Conservation (phyloP, 2,888 invertebrate species). For the Leptopilina drosophilae region DNA sequence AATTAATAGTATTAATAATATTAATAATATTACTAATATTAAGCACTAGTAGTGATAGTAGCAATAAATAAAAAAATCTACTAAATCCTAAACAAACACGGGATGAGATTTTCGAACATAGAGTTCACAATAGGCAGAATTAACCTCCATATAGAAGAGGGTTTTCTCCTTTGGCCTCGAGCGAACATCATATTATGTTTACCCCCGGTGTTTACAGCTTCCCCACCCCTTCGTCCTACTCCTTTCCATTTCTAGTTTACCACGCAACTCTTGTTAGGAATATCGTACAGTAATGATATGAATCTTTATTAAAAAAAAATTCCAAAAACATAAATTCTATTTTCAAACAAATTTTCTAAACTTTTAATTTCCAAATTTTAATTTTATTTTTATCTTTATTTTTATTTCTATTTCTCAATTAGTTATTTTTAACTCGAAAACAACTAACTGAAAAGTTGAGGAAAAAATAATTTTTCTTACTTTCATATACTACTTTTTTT, state of each 20-base stretch:
- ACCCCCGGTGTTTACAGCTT: conserved; percentile 72
- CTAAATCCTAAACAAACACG: not conserved
- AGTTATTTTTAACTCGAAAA: no score
- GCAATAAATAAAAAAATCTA: not conserved
- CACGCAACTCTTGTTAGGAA: conserved; percentile 43
- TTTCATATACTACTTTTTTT: no score
- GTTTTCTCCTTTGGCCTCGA: conserved; percentile 63
- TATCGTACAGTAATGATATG: conserved; percentile 43
- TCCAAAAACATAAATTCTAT: no score
- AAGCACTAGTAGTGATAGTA: no score
- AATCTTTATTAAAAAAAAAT: not conserved
- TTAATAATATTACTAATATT: no score
- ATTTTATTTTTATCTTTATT: no score
- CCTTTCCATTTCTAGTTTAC: conserved; percentile 52
- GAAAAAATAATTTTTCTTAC: no score
- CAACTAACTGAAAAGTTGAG: no score
- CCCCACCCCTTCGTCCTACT: conserved; percentile 51
- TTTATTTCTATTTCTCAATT: no score
- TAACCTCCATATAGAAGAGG: conserved; percentile 53
- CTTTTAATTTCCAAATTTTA: no score
- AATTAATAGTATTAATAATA: no score
- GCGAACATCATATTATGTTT: conserved; percentile 77
- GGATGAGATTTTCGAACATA: conserved; percentile 4
- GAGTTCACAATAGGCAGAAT: conserved; percentile 56
- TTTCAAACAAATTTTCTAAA: no score